Evolutionary conservation across 2,888 invertebrate species (phyloP), one percentile per base, ranked within the genome.

Genomic region (Odontomyia ornata): DNA sequence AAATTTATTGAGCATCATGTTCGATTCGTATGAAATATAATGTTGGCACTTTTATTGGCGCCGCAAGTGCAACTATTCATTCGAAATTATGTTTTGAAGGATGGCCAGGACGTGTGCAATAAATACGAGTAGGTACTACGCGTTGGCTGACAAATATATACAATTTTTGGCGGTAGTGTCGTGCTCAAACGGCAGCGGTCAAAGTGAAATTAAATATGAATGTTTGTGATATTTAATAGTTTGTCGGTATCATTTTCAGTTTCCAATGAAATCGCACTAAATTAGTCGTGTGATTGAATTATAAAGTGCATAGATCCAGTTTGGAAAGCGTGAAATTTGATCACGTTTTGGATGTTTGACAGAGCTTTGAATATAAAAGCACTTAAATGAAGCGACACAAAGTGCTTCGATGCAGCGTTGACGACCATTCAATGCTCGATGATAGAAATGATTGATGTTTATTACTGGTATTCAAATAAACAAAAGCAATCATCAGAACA

Each of bases 1-100:
- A 73, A 73, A 73, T 73, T 73, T 73, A 57, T 73, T 57, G 73
- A 60, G 60, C 73, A 57, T 73, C 73, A 60, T 73, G 43, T 60
- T 73, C 73, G 36, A 36, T 36, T 73, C 60, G n/a, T 60, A 60
- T 57, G 36, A 57, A 47, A 46, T 69, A 69, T 69, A 67, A 46
- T 69, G 69, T 69, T 69, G 47, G 46, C 47, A 46, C 5, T 30
- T 69, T 69, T 69, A 47, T 69, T 69, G 47, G 69, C 11, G n/a
- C 47, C 47, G 47, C 69, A 69, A 47, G 23, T 69, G 46, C 69
- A 15, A 64, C 64, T 65, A 36, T 36, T 11, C 43, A 43, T 43
- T 65, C 11, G 43, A 65, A 65, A 65, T 65, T 60, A 25, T 60
- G 60, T 23, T 60, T 60, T 60, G 60, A 60, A 60, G 60, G 15